Evolutionary conservation across 2,888 invertebrate species (phyloP).

Genomic region (Antheraea assamensis): DNA sequence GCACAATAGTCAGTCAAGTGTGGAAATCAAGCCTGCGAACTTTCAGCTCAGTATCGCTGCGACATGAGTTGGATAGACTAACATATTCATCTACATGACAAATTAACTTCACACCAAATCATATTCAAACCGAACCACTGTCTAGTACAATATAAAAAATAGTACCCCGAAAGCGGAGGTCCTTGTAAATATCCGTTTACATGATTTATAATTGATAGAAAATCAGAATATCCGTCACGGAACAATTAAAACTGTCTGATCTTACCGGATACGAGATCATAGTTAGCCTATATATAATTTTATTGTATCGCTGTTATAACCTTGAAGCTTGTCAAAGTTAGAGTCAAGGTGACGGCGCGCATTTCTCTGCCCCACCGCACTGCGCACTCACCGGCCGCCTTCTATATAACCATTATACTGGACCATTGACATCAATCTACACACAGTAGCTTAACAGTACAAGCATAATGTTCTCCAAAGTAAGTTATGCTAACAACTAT

Average conservation of each 20-base stretch:
- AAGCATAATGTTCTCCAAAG: conserved; percentile 64
- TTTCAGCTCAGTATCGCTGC: no score
- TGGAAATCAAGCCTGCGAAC: no score
- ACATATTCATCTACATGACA: neutral
- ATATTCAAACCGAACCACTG: neutral
- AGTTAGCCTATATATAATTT: conserved; percentile 18
- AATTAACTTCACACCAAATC: neutral
- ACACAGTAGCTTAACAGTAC: conserved; percentile 31
- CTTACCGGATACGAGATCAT: conserved; percentile 40
- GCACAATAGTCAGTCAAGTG: no score
- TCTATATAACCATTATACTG: conserved; percentile 44
- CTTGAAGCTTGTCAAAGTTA: conserved; percentile 41
- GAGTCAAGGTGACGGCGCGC: conserved; percentile 39
- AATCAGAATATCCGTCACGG: conserved; percentile 17
- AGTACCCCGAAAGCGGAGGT: conserved; percentile 1
- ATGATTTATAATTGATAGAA: conserved; percentile 3
- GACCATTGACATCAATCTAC: conserved; percentile 52
- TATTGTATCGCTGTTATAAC: conserved; percentile 25
- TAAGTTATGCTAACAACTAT: conserved; percentile 38
- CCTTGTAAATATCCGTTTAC: conserved; percentile 9
- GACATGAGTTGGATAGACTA: neutral
- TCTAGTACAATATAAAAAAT: neutral
- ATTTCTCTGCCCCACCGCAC: conserved; percentile 39
- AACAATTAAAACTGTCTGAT: conserved; percentile 22
- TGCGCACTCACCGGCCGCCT: conserved; percentile 25